Base-by-base conservation (phyloP, 1,140 invertebrate genomes). In the Berghia stephanieae region DNA sequence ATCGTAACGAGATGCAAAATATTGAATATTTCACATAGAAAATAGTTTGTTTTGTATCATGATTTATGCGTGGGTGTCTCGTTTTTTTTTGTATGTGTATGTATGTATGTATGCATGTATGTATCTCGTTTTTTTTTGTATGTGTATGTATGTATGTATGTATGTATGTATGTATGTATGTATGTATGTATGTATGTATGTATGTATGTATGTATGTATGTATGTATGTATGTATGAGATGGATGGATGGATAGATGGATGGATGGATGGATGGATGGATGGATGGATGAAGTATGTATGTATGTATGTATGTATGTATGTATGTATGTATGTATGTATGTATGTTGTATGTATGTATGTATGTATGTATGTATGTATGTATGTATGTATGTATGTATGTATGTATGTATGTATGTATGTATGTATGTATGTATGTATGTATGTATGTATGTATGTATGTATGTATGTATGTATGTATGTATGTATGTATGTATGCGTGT, bases 371-470 rank as follows among this genome's bases (percentile, higher is more conserved):
- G 57, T 60, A 60, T 10, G 57, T 60, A 67, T 34, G 63, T 31
- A 67, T 34, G 63, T 31, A 67, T 34, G 63, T 31, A 67, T 34
- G 63, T 31, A 67, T 34, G 63, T 31, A 67, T 34, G 63, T 31
- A 67, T 34, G 63, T 31, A 67, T 34, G 63, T 31, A 67, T 34
- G 63, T 16, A 77, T 66, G 43, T 72, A 71, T 72, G 79, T 63
- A 68, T 77, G 71, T 73, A 78, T 80, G 79, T 78, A 78, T 80
- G 79, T 73, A 70, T 78, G 75, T 77, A 78, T 80, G 79, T 78
- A 78, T 80, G 79, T 74, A 69, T 80, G 79, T 67, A 78, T 80
- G 79, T 78, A 78, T 80, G 79, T 74, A 74, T 80, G 79, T 74
- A 78, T 80, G 79, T 78, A 75, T 78, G 79, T 55, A 74, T 80